Conservation (phyloP, 2,888 invertebrate species). For the Cryptocephalus moraei region DNA sequence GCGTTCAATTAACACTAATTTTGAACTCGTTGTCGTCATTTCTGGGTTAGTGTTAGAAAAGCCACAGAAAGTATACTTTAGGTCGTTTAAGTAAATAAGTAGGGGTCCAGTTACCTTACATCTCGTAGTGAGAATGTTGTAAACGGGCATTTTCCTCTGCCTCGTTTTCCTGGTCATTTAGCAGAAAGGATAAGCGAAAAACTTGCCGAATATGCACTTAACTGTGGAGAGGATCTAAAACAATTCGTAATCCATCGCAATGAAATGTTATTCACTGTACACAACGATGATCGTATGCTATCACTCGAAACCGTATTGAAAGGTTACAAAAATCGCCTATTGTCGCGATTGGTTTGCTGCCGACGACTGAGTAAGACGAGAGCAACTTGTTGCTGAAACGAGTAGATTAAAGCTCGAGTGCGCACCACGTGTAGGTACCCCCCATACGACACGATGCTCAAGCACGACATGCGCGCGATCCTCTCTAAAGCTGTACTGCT, state of each 20-base stretch:
- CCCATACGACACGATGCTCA: no score
- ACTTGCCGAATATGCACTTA: background rate
- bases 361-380: no score
- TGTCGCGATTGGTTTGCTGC: no score
- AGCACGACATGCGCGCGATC: no score
- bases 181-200: constrained; percentile 8
- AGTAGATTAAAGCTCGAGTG: no score
- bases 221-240: background rate
- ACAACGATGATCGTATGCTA: background rate
- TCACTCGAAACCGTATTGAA: background rate
- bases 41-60: no score
- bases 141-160: constrained; percentile 44
- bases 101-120: constrained; percentile 41
- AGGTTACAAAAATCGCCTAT: background rate
- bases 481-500: no score
- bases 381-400: no score
- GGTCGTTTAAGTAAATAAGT: background rate
- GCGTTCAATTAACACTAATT: no score
- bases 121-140: constrained; percentile 50
- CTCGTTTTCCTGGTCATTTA: constrained; percentile 24
- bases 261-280: background rate
- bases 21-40: no score
- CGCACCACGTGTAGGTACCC: no score
- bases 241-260: background rate
- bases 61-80: background rate